Evolutionary conservation across 2,797 vertebrate species (phyloP), one percentile per base, ranked within the genome.

Genomic region (Petrocephalus sullivani): DNA sequence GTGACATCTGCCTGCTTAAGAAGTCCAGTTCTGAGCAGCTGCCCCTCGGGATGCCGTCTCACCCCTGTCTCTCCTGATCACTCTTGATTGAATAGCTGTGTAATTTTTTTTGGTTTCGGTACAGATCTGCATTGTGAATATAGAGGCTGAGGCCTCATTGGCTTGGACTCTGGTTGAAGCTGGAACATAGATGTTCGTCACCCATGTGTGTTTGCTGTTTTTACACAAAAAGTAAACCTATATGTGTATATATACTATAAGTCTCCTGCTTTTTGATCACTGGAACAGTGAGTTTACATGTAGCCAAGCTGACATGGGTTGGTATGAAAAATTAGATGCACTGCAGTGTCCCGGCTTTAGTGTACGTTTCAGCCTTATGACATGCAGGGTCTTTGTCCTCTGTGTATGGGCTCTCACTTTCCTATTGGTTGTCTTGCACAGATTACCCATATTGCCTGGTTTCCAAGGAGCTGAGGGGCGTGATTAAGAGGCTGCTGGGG

Each of bases 401-500:
- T n/a, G 21, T 4, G 7, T n/a, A 54, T 78, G 71, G 71, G 37
- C 41, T 78, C 71, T 41, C 14, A 78, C 33, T 6, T 46, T 78
- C 71, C 19, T 19, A 1, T 78, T 12, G 81, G 10, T 12, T 87
- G 21, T 58, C 51, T 49, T 64, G 16, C 87, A 28, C 94, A 99
- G 97, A 98, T 91, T 99, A 98, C 88, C 98, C 98, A 0, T 98
- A 97, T 93, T 97, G 97, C 93, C 96, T 99, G 28, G 95, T 95
- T 88, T 95, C 93, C 88, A 97, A 96, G 90, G 98, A 98, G 91
- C 96, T 99, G 89, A 95, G 89, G 87, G 90, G 54, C 0, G 89
- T 97, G 78, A 97, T 99, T 89, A 96, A 95, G 71, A 93, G 95
- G 4, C 93, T 99, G 37, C 93, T 99, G 9, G 94, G 89, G 0